Base-by-base conservation (phyloP, 1,140 invertebrate species). In the Drosophila obscura region DNA sequence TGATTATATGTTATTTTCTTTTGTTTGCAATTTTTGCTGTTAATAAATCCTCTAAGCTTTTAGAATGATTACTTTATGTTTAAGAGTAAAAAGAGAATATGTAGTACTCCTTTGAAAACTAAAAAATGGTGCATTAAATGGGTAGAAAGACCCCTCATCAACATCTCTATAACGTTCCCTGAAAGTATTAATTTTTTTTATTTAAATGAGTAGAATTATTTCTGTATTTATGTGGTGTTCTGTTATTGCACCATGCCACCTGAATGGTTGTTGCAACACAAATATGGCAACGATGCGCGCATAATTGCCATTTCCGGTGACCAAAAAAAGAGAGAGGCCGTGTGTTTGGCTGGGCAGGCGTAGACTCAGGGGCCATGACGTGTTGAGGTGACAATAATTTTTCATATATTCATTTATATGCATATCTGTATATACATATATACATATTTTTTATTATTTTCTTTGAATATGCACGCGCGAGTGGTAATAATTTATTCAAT, bases 401-500 rank as follows among this genome's bases (percentile, higher is more conserved):
- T 64, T 63, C 31, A 63, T 64, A 44, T 73, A 55, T 63, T 63
- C 55, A 39, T 62, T 63, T 53, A 53, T 48, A 39, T 49, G 31
- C 39, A 24, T 68, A 56, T 16, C 16, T 16, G 1, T 1, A 16
- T 16, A 16, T 16, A 16, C 16, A 16, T 51, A 11, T 46, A 16
- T 1, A 16, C 1, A 16, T 16, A 1, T 64, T 63, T 62, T 31
- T 61, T 7, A 19, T 44, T 19, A 55, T 72, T 65, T 73, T 52
- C 57, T 74, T 69, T 55, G 74, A 76, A 81, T 75, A 61, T 85
- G 78, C 82, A 82, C 77, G 82, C 78, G 78, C 74, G 66, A 88
- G 83, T 88, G 71, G 48, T 72, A 64, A 88, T 88, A 88, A 88
- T 88, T 88, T 88, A 88, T 88, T 88, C 83, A 88, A 88, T 88